Base-by-base conservation (phyloP, 2,113 vertebrate species). In the Thunnus thynnus region DNA sequence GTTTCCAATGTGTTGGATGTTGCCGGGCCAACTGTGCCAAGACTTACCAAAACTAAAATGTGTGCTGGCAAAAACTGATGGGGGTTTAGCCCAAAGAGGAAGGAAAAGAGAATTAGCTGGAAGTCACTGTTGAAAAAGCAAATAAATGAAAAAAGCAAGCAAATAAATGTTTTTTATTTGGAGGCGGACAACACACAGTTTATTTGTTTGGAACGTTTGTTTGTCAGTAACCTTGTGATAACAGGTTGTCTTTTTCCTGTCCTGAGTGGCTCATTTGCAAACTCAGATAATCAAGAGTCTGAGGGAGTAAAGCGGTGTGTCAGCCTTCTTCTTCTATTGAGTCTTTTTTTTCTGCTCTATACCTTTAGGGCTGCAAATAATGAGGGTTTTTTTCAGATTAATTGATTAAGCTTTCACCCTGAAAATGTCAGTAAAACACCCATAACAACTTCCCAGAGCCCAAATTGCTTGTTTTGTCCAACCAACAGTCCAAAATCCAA, bases 31-130 rank as follows among this genome's bases (percentile, higher is more conserved):
- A 69, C 58, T 75, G 60, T 61, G 27, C 76, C 47, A 66, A 55
- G 74, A 67, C 47, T 79, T 32, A 75, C 7, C 67, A 61, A 61
- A 78, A 74, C 56, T 56, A 46, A 63, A 71, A 41, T 55, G 51
- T 14, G 13, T n/a, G 36, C 36, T 56, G 61, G 41, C 47, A 62
- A 56, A 65, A 71, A 17, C 20, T 17, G 48, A 48, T 30, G 18
- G 30, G 20, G 11, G n/a, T 18, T 67, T 55, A 50, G 50, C 41
- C 61, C 8, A 48, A 71, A 52, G 52, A 51, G 13, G 47, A 68
- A 41, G 10, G 8, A 56, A 56, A 36, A 36, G 9, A 6, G 13
- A 48, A 52, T 67, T 22, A 56, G 20, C 12, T 1, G 4, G 9
- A 58, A 62, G 17, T n/a, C 4, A 46, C 25, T 63, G 36, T 52